These are phyloP conservation scores for Macrotrachela quadricornifera DNA, from an alignment of 1,140 invertebrate species.

Conservation along the genomic window DNA sequence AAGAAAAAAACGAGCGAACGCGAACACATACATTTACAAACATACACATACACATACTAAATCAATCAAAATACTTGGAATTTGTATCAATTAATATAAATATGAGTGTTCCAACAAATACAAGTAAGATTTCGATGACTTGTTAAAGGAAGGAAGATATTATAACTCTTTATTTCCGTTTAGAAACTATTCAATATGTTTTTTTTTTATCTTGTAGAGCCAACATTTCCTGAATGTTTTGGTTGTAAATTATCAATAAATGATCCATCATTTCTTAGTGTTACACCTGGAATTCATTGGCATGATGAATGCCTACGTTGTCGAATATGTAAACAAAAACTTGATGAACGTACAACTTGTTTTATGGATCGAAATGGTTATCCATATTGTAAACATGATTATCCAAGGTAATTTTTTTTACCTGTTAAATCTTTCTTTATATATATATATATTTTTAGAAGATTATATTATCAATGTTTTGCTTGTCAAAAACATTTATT, in stretches of 20 bases:
- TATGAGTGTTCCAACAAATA: too few species aligned
- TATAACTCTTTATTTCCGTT: too few species aligned
- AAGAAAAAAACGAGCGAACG: too few species aligned
- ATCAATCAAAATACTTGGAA: too few species aligned
- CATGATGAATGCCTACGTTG: constrained; percentile 87
- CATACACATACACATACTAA: too few species aligned
- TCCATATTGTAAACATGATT: constrained; percentile 92
- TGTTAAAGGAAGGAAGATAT: too few species aligned
- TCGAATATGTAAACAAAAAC: constrained; percentile 79
- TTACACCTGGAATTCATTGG: constrained; percentile 90
- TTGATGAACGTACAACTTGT: constrained; percentile 89
- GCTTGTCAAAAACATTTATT: constrained; percentile 75
- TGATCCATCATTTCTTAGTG: constrained; percentile 88
- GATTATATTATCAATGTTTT: constrained; percentile 74
- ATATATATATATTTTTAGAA: not conserved
- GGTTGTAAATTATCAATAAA: constrained; percentile 84
- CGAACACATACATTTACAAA: too few species aligned
- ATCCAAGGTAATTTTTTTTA: constrained; percentile 57
- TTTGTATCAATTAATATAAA: too few species aligned
- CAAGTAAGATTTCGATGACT: too few species aligned
- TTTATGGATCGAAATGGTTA: constrained; percentile 79
- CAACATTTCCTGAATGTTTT: constrained; percentile 55
- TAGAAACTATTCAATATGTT: too few species aligned
- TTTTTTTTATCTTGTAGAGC: not conserved
- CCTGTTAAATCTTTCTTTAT: not conserved